phyloP scores from a whole-genome alignment of 2,888 invertebrate species.

The Epistrophe eligans region DNA sequence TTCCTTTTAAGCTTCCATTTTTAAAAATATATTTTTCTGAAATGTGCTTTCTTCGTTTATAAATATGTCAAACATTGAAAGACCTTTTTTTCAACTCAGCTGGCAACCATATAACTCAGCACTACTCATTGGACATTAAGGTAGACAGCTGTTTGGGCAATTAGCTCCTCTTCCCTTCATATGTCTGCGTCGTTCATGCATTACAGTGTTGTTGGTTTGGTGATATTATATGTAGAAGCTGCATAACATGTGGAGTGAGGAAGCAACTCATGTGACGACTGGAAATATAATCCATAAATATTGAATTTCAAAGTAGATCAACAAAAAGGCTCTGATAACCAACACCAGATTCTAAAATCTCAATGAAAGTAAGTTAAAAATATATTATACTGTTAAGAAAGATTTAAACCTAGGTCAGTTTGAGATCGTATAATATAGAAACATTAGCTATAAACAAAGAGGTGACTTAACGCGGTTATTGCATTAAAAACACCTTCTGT shows the following conservation, averaged over 20 bases:
- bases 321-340: neutral
- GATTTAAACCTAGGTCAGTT: conserved; percentile 58
- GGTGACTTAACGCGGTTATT: conserved; percentile 19
- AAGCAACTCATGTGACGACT: conserved; percentile 20
- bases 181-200: conserved; percentile 25
- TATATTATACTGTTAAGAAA: conserved; percentile 8
- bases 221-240: conserved; percentile 7
- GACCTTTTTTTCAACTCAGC: neutral
- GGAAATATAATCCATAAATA: conserved; percentile 36
- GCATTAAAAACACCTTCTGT: conserved; percentile 58
- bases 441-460: neutral
- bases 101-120: neutral
- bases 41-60: no score
- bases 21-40: no score
- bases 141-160: conserved; percentile 51
- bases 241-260: conserved; percentile 34
- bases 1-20: no score
- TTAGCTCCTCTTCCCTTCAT: conserved; percentile 49
- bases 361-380: conserved; percentile 53
- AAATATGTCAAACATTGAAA: no score
- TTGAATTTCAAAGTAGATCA: conserved; percentile 41
- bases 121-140: conserved; percentile 13
- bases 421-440: neutral
- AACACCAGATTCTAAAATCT: conserved; percentile 16
- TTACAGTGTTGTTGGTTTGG: conserved; percentile 17